These are phyloP conservation scores for Bolinopsis microptera DNA, from an alignment of 37 sponge, comb jelly and placozoan species.

Conservation along the genomic window DNA sequence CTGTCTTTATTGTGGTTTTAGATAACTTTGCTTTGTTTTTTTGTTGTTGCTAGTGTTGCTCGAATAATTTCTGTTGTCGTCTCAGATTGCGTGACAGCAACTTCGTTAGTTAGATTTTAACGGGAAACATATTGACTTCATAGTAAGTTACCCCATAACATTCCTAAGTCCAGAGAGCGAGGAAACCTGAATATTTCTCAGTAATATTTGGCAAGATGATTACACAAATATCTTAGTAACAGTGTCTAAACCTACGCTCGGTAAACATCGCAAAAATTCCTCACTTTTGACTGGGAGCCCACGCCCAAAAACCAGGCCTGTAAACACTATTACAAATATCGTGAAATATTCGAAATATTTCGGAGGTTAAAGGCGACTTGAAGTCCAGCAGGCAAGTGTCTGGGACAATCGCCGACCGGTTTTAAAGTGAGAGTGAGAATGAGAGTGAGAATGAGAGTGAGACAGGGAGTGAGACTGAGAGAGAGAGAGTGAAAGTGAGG, in stretches of 20 bases:
- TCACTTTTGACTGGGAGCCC: not conserved
- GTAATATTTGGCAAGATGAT: not conserved
- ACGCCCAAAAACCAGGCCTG: not conserved
- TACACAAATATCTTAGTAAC: not conserved
- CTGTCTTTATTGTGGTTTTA: too few species aligned
- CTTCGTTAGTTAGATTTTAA: not conserved
- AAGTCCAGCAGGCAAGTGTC: not conserved
- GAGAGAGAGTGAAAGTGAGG: constrained; percentile 14
- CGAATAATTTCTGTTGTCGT: too few species aligned
- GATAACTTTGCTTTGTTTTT: too few species aligned
- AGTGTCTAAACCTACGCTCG: not conserved
- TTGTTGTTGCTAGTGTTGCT: too few species aligned
- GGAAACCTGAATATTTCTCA: not conserved
- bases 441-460: constrained; percentile 8
- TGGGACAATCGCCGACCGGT: not conserved
- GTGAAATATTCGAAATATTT: not conserved
- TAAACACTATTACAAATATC: not conserved
- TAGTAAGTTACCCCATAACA: not conserved
- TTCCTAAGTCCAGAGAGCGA: not conserved
- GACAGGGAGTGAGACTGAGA: not conserved
- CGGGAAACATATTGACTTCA: not conserved
- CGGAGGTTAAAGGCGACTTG: not conserved
- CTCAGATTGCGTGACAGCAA: not conserved
- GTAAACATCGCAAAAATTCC: not conserved
- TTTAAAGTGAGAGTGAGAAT: not conserved